phyloP scores from a whole-genome alignment of 2,888 invertebrate genomes.

The Neelides folsomi region DNA sequence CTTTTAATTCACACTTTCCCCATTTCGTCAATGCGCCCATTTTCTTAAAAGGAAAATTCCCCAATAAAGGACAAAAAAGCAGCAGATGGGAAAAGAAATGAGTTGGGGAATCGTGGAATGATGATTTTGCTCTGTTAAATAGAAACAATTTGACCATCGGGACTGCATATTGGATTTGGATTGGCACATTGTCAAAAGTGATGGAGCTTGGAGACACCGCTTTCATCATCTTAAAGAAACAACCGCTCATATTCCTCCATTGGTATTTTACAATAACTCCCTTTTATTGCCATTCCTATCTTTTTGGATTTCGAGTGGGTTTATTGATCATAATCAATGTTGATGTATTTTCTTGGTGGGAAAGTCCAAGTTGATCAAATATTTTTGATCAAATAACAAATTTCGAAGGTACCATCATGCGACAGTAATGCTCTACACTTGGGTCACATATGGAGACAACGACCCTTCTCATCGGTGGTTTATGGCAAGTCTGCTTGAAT shows the following conservation, averaged over 20 bases:
- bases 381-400: not conserved
- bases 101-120: too few species aligned
- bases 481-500: constrained; percentile 2
- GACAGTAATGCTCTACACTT: constrained; percentile 8
- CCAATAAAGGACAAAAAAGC: too few species aligned
- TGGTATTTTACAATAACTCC: constrained; percentile 4
- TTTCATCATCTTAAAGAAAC: constrained; percentile 83
- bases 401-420: constrained; percentile 9
- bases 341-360: not conserved
- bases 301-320: too few species aligned
- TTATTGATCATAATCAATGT: too few species aligned
- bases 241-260: constrained; percentile 82
- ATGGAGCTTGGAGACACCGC: constrained; percentile 91
- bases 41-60: too few species aligned
- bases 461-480: constrained; percentile 13
- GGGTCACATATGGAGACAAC: constrained; percentile 9
- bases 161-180: constrained; percentile 74
- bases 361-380: not conserved
- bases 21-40: too few species aligned
- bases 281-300: too few species aligned
- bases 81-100: too few species aligned
- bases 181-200: constrained; percentile 90
- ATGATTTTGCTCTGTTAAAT: not conserved
- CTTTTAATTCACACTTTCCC: too few species aligned
- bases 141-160: constrained; percentile 5